Conservation (phyloP, 2,797 vertebrate genomes). For the Holocentrus rufus region DNA sequence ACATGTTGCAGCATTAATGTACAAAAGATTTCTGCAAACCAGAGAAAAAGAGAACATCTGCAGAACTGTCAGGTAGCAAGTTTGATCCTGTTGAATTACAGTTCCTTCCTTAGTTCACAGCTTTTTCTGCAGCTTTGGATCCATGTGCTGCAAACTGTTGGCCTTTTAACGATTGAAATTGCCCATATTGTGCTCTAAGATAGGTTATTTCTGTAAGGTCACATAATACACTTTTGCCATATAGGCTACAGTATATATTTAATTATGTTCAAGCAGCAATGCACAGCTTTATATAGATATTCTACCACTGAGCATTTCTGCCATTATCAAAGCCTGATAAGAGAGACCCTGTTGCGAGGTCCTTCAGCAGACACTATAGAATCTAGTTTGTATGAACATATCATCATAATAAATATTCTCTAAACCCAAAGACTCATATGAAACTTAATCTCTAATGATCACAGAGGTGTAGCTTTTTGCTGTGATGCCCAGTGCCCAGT, state of each 20-base stretch:
- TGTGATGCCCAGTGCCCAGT: not conserved
- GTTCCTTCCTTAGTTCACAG: not conserved
- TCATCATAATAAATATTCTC: not conserved
- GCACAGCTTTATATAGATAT: conserved; percentile 20
- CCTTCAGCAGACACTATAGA: not conserved
- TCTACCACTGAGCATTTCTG: conserved; percentile 12
- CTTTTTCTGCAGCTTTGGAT: conserved; percentile 11
- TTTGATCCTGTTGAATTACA: not conserved
- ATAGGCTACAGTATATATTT: conserved; percentile 12
- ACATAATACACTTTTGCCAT: conserved; percentile 15
- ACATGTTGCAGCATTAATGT: not conserved
- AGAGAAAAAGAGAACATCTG: conserved; percentile 21
- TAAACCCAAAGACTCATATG: not conserved
- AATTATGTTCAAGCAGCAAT: conserved; percentile 12
- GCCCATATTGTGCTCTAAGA: conserved; percentile 6
- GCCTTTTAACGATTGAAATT: not conserved
- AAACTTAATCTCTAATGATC: not conserved
- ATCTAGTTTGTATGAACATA: conserved; percentile 1
- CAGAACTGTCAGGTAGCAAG: conserved; percentile 10
- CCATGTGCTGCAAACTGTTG: conserved; percentile 9
- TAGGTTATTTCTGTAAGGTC: conserved; percentile 9
- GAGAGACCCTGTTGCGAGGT: not conserved
- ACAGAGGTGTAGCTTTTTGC: not conserved
- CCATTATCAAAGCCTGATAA: conserved; percentile 20
- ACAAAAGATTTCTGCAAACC: conserved; percentile 12